These are phyloP conservation scores for Elmis aenea DNA, from an alignment of 2,888 invertebrate genomes.

Conservation along the genomic window DNA sequence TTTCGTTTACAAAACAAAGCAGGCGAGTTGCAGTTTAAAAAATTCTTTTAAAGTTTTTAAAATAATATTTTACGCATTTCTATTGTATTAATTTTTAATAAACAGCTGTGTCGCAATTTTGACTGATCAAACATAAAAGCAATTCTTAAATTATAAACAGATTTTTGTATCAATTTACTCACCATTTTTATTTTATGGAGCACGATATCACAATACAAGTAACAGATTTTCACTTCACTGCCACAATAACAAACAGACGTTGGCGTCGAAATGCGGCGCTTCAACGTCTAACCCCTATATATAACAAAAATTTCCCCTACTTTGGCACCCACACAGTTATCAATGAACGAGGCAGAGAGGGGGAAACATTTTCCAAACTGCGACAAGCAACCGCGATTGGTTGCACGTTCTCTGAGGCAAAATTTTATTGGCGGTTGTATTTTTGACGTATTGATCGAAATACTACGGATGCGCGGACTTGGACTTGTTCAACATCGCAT, in stretches of 20 bases:
- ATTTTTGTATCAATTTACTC: slow-evolving; percentile 2
- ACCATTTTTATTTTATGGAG: slow-evolving; percentile 11
- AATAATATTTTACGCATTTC: too few species aligned
- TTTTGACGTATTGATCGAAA: slow-evolving; percentile 38
- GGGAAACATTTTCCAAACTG: slow-evolving; percentile 37
- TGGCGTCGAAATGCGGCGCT: slow-evolving; percentile 36
- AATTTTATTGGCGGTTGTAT: slow-evolving; percentile 35
- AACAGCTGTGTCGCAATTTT: too few species aligned
- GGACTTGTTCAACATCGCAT: slow-evolving; percentile 23
- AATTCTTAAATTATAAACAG: too few species aligned
- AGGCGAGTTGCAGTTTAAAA: too few species aligned
- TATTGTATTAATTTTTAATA: too few species aligned
- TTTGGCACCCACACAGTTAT: slow-evolving; percentile 60
- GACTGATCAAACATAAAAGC: too few species aligned
- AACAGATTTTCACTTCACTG: slow-evolving; percentile 13
- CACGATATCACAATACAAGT: slow-evolving; percentile 1
- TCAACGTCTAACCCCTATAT: slow-evolving; percentile 37
- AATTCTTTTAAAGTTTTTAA: too few species aligned
- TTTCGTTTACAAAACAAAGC: too few species aligned
- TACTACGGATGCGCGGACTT: slow-evolving; percentile 33
- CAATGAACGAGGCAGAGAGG: slow-evolving; percentile 54
- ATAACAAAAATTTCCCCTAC: slow-evolving; percentile 43
- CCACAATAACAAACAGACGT: slow-evolving; percentile 11
- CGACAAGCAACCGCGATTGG: slow-evolving; percentile 39
- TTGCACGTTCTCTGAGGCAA: slow-evolving; percentile 33